Evolutionary conservation across 2,888 invertebrate genomes (phyloP), one percentile per base, ranked within the genome.

Genomic region (Masnerella sp.): DNA sequence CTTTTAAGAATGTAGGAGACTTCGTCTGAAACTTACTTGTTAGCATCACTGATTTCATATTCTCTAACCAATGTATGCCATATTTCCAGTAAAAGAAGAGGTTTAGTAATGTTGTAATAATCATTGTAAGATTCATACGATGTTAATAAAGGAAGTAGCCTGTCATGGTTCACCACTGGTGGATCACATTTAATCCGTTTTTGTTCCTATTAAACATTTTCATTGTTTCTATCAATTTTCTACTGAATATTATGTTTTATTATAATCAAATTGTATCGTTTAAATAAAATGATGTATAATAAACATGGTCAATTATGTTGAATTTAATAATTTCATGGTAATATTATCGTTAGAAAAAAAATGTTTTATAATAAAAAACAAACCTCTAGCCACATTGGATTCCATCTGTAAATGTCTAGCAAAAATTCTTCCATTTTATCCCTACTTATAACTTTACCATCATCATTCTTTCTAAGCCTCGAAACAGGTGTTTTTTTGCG

Each of bases 381-480:
- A 28, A 84, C 84, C 68, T 89, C 85, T 1, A 94, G 82, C 93
- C 93, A 94, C 17, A 89, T 88, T 5, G 92, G 91, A 79, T 91
- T 91, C 93, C 93, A 93, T 1, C 59, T 78, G 3, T 93, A 88
- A 74, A 93, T 90, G 73, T 89, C 89, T 73, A 89, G 86, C 18
- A 92, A 83, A 8, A 91, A 90, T 40, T 89, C 86, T 73, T 86
- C 83, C 5, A 64, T 64, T 17, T 20, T 52, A 1, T 30, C 84
- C 85, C 11, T 43, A n/a, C 30, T 12, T n/a, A 18, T 36, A 11
- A 54, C 20, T 8, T 36, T 62, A n/a, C n/a, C n/a, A 30, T 61
- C 18, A 0, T 83, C 82, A 1, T 74, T 73, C 22, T 81, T 62
- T 65, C 78, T 82, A 2, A 64, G 79, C 54, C 81, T 1, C 61